Percentiles rank a stretch among this genome's conserved stretches.
Evolutionary conservation across 2,113 vertebrate species (phyloP).

Genomic region (Ochotona princeps): DNA sequence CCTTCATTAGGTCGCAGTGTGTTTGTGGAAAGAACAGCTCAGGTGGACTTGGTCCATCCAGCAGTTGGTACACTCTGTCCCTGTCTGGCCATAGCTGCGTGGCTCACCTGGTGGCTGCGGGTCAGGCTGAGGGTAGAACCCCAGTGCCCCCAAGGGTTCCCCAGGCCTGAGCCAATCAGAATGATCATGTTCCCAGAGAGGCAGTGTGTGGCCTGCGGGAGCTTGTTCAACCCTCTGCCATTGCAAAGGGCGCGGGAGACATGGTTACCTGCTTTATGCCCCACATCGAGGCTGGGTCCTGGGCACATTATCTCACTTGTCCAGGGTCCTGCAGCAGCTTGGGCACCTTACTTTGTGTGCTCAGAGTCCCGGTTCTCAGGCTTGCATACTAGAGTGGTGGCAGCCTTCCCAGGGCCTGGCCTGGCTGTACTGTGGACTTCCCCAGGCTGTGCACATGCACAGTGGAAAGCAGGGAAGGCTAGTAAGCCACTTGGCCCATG

Average conservation of each 20-base stretch:
- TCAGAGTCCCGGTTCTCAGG: not conserved
- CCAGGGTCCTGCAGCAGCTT: rapidly evolving
- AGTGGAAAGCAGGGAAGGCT: too few relatives aligned
- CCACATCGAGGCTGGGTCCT: not conserved
- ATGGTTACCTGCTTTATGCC: not conserved
- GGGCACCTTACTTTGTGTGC: not conserved
- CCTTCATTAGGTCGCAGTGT: not conserved
- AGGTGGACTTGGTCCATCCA: rapidly evolving
- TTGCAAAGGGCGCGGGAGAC: not conserved
- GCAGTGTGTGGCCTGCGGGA: not conserved
- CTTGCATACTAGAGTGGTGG: not conserved
- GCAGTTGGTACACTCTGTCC: not conserved
- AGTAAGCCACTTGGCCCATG: rapidly evolving
- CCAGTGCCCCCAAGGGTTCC: rapidly evolving
- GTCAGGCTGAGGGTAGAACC: not conserved
- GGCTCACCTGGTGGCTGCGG: too few relatives aligned
- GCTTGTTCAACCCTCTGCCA: not conserved
- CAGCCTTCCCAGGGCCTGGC: not conserved
- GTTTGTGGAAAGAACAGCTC: not conserved
- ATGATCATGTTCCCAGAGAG: not conserved
- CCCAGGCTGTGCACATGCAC: not conserved
- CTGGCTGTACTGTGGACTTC: not conserved
- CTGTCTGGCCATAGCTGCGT: not conserved
- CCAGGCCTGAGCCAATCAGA: not conserved
- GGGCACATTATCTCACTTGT: not conserved